phyloP scores from a whole-genome alignment of 1,140 invertebrate genomes.

The Monochamus saltuarius region DNA sequence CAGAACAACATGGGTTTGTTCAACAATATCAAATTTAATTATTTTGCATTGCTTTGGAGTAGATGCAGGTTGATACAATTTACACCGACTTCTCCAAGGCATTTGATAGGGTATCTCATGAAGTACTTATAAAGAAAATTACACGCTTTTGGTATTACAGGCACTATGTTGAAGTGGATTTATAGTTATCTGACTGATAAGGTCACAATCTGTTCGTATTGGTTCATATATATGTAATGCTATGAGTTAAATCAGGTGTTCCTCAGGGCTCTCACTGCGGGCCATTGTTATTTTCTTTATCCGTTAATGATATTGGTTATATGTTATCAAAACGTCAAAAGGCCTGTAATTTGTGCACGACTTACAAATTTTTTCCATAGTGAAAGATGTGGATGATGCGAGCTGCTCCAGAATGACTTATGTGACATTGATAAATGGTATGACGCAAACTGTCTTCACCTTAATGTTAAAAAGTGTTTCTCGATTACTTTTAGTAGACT shows the following conservation, averaged over 20 bases:
- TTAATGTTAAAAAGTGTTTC: no score
- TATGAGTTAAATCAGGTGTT: slow-evolving; percentile 4
- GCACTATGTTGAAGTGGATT: slow-evolving; percentile 6
- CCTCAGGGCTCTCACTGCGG: no score
- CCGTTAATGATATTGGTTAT: not conserved
- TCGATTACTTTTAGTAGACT: no score
- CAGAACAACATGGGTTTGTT: no score
- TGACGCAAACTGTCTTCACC: not conserved
- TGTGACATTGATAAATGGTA: not conserved
- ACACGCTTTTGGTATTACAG: no score
- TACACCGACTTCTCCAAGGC: no score
- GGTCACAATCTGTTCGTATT: slow-evolving; percentile 1
- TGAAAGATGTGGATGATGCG: no score
- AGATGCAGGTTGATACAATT: no score
- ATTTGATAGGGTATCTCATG: no score
- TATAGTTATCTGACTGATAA: not conserved
- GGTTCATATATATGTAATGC: not conserved
- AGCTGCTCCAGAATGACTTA: slow-evolving; percentile 1
- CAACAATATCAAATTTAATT: no score
- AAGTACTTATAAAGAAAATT: no score
- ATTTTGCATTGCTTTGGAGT: no score
- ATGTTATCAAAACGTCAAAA: not conserved
- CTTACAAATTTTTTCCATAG: slow-evolving; percentile 1
- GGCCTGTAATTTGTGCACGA: not conserved
- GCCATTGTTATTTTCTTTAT: slow-evolving; percentile 2